Conservation (phyloP, 1,140 invertebrate genomes). For the Cydia amplana region DNA sequence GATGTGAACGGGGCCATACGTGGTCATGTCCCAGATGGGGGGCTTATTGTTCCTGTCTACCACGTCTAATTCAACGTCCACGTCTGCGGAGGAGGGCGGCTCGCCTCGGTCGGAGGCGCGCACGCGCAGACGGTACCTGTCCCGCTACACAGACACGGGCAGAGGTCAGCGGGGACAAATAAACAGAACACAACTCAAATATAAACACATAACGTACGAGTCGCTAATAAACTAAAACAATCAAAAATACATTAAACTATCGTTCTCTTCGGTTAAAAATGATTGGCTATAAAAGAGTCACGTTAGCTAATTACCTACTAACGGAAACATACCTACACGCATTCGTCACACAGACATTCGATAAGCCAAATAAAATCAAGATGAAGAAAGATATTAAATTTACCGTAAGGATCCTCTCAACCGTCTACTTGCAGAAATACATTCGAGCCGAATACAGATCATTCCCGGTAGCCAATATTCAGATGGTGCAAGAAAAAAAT, state of each 20-base stretch:
- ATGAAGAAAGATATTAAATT: constrained; percentile 57
- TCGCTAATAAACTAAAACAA: constrained; percentile 75
- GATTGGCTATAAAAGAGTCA: constrained; percentile 47
- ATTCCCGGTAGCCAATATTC: constrained; percentile 87
- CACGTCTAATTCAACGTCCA: constrained; percentile 97
- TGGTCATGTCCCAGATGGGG: constrained; percentile 94
- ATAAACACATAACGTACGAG: constrained; percentile 75
- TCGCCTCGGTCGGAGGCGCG: constrained; percentile 94
- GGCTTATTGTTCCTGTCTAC: constrained; percentile 99
- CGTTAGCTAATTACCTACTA: constrained; percentile 40
- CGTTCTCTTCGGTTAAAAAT: constrained; percentile 54
- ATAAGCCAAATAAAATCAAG: constrained; percentile 73
- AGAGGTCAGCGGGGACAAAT: constrained; percentile 80
- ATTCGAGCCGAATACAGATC: constrained; percentile 87
- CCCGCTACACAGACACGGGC: constrained; percentile 89
- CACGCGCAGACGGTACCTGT: constrained; percentile 96
- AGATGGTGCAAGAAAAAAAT: constrained; percentile 89
- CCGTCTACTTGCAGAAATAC: constrained; percentile 56
- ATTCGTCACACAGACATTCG: constrained; percentile 66
- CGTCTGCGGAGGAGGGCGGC: constrained; percentile 93
- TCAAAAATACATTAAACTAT: constrained; percentile 61
- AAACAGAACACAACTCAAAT: constrained; percentile 79
- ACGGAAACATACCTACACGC: constrained; percentile 49
- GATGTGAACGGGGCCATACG: constrained; percentile 97
- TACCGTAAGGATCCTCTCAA: constrained; percentile 53